phyloP scores from a whole-genome alignment of 2,113 vertebrate genomes.

The Columba livia region DNA sequence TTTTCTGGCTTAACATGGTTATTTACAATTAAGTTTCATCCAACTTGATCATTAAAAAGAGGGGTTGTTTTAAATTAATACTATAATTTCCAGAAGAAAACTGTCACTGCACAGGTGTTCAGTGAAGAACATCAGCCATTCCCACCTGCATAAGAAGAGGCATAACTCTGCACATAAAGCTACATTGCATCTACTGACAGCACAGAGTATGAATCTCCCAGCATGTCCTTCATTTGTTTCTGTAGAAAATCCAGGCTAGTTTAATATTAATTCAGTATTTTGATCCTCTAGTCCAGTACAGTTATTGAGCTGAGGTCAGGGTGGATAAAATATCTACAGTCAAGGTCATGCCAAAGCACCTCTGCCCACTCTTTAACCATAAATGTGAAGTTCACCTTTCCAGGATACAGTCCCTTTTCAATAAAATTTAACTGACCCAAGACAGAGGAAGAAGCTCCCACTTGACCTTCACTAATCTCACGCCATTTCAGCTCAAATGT shows the following conservation, averaged over 20 bases:
- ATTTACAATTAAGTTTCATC: background rate
- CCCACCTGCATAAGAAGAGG: background rate
- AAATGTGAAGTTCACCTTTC: background rate
- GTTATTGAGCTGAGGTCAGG: background rate
- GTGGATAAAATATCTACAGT: background rate
- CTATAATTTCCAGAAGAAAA: background rate
- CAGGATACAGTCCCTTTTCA: background rate
- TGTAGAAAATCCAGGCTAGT: background rate
- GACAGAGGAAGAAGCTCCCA: rapidly evolving
- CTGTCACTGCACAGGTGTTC: background rate
- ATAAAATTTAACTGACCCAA: background rate
- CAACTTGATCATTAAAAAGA: background rate
- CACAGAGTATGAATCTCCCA: background rate
- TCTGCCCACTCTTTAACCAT: background rate
- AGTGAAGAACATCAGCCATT: background rate
- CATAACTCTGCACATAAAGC: too few species aligned
- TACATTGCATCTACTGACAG: background rate
- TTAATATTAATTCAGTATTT: background rate
- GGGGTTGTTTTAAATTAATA: rapidly evolving
- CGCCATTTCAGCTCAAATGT: background rate
- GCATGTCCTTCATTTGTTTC: background rate
- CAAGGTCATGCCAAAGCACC: background rate
- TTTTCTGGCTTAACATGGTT: background rate
- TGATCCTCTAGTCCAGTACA: background rate
- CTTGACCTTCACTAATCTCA: too few species aligned